Conservation (phyloP, 1,140 invertebrate genomes). For the Drosophila repletoides region DNA sequence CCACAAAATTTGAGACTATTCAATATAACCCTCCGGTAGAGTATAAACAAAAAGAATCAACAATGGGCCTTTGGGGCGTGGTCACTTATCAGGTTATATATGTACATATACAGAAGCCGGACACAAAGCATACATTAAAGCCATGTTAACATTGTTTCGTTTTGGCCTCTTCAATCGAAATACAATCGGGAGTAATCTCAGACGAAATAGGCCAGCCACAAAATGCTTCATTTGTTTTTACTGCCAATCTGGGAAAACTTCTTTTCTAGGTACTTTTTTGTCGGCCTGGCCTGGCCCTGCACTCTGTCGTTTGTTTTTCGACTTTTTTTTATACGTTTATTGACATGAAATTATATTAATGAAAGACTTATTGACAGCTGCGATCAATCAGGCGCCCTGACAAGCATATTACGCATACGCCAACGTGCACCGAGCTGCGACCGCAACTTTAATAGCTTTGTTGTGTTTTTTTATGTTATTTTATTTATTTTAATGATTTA, state of each 20-base stretch:
- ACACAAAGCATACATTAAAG: conserved; percentile 53
- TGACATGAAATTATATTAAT: conserved; percentile 78
- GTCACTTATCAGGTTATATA: conserved; percentile 61
- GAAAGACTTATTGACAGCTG: conserved; percentile 79
- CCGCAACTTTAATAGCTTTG: conserved; percentile 21
- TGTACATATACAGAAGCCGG: no score
- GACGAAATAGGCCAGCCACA: conserved; percentile 38
- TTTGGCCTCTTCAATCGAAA: conserved; percentile 44
- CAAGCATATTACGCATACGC: conserved; percentile 45
- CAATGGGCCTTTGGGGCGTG: conserved; percentile 59
- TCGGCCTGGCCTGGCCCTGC: neutral
- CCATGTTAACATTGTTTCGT: conserved; percentile 69
- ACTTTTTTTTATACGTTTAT: no score
- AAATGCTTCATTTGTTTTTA: conserved; percentile 74
- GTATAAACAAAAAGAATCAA: conserved; percentile 28
- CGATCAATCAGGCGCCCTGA: conserved; percentile 67
- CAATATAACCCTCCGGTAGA: no score
- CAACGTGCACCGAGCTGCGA: conserved; percentile 2
- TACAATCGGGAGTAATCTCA: conserved; percentile 8
- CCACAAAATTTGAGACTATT: no score
- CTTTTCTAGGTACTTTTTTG: neutral
- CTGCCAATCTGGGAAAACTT: conserved; percentile 47
- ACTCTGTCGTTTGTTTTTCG: no score
- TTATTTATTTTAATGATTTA: conserved; percentile 56
- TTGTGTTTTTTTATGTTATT: no score